Conservation (phyloP, 1,140 invertebrate species). For the Drosophila busckii region DNA sequence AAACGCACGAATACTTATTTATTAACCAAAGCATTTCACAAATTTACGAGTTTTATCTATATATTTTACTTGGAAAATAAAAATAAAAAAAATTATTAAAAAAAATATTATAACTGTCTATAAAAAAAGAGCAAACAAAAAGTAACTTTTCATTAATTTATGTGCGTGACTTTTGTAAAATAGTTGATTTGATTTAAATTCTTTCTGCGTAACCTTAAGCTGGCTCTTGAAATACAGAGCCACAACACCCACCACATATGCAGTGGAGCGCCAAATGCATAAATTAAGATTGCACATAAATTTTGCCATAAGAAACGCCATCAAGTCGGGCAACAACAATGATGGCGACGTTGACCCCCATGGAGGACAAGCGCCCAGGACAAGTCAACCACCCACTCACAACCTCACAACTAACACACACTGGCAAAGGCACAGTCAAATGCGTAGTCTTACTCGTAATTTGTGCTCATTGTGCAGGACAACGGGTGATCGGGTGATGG, state of each 20-base stretch:
- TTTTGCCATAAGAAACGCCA: conserved; percentile 60
- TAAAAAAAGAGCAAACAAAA: too few species aligned
- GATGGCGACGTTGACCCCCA: conserved; percentile 43
- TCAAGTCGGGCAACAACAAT: conserved; percentile 27
- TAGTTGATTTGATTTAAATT: too few species aligned
- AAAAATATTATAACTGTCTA: too few species aligned
- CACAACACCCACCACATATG: conserved; percentile 24
- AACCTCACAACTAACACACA: not conserved
- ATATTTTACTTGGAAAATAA: too few species aligned
- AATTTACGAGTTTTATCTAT: too few species aligned
- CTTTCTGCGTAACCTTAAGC: too few species aligned
- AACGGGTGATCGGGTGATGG: not conserved
- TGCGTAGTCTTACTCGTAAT: conserved; percentile 68
- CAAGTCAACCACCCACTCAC: conserved; percentile 6
- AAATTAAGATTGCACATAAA: conserved; percentile 69
- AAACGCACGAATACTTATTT: not conserved
- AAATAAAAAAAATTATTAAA: too few species aligned
- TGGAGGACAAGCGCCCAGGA: conserved; percentile 41
- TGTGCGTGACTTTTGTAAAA: too few species aligned
- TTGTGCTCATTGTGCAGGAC: conserved; percentile 65
- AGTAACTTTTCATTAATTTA: too few species aligned
- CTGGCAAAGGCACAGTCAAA: conserved; percentile 17
- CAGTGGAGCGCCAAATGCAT: conserved; percentile 54
- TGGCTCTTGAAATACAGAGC: not conserved
- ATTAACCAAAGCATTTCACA: too few species aligned